Conservation (phyloP, 2,113 vertebrate species). For the Geococcyx californianus region DNA sequence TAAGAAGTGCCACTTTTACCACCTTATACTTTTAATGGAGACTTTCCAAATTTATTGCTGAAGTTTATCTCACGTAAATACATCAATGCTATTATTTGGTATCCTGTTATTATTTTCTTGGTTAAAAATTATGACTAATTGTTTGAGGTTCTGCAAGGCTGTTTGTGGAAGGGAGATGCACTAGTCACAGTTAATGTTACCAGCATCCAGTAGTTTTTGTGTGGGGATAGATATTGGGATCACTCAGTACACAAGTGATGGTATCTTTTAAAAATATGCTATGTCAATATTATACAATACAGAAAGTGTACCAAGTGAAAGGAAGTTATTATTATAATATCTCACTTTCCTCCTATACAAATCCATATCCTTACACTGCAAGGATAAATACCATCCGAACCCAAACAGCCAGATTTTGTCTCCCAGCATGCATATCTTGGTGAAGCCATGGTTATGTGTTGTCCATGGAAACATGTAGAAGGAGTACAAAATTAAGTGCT, state of each 20-base stretch:
- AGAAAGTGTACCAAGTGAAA: background rate
- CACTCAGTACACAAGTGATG: background rate
- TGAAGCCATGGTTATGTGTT: rapidly evolving
- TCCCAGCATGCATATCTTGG: rapidly evolving
- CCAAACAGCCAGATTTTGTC: background rate
- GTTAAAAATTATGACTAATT: background rate
- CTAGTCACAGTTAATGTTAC: background rate
- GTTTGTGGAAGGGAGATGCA: background rate
- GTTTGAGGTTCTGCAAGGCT: background rate
- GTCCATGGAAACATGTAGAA: rapidly evolving
- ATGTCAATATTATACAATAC: background rate
- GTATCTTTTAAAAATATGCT: background rate
- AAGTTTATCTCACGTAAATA: background rate
- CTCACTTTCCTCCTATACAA: background rate
- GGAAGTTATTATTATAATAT: background rate
- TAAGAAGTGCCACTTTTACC: background rate
- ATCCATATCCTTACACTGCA: background rate
- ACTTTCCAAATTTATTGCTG: background rate
- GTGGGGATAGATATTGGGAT: background rate
- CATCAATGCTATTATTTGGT: background rate
- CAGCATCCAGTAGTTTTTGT: background rate
- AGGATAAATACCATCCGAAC: background rate
- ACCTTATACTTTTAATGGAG: rapidly evolving
- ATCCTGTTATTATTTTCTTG: background rate
- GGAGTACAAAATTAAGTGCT: background rate